phyloP scores from a whole-genome alignment of 2,797 vertebrate genomes.

The Melanotaenia pygmaea region DNA sequence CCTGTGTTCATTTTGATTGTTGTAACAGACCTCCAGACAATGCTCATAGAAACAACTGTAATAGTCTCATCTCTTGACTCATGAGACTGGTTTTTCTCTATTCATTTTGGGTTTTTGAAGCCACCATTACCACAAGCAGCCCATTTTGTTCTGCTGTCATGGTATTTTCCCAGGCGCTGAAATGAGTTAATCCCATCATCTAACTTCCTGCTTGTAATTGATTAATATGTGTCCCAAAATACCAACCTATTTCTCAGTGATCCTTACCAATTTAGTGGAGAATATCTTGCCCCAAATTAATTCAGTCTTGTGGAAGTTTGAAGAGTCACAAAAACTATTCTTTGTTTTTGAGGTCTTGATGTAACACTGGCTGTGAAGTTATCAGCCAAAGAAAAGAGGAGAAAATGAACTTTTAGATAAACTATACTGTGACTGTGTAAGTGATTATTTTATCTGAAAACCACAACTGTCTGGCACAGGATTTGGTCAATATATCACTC shows the following conservation, averaged over 20 bases:
- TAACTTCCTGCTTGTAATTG: background rate
- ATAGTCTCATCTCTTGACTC: constrained; percentile 34
- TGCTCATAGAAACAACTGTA: background rate
- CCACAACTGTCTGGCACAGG: constrained; percentile 17
- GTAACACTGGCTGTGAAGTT: constrained; percentile 7
- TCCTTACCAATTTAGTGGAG: background rate
- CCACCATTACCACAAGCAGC: constrained; percentile 6
- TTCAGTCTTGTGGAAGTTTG: background rate
- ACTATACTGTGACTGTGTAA: background rate
- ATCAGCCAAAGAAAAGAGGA: constrained; percentile 17
- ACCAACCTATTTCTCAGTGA: background rate
- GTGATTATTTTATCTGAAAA: constrained; percentile 22
- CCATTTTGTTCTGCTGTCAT: background rate
- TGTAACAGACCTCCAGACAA: background rate
- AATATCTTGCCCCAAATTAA: background rate
- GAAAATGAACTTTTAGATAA: constrained; percentile 21
- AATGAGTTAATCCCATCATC: background rate
- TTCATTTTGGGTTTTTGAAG: constrained; percentile 13
- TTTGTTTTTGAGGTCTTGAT: background rate
- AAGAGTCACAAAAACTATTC: background rate
- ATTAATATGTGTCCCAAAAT: background rate
- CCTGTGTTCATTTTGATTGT: background rate
- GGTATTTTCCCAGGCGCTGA: background rate
- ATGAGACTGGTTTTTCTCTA: constrained; percentile 9
- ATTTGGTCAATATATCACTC: constrained; percentile 15